A percentile compares a stretch with the other conserved stretches of the same genome.
Evolutionary conservation across 2,888 invertebrate genomes (phyloP).

Genomic region (Electrophaes corylata): DNA sequence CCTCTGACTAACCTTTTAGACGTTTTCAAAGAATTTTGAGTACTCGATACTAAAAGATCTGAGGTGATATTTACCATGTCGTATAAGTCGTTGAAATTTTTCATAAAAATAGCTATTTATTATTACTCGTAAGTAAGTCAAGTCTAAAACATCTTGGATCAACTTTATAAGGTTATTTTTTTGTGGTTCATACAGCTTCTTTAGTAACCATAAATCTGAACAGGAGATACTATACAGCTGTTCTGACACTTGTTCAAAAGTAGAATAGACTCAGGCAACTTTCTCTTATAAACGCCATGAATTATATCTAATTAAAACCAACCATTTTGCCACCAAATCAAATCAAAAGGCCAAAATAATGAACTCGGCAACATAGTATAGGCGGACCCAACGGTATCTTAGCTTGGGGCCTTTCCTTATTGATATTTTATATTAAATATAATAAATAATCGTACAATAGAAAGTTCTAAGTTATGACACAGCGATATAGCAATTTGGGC

Average conservation of each 20-base stretch:
- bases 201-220: neutral
- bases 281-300: conserved; percentile 21
- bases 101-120: no score
- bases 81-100: no score
- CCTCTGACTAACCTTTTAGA: no score
- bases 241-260: neutral
- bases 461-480: conserved; percentile 68
- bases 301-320: conserved; percentile 25
- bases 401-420: conserved; percentile 68
- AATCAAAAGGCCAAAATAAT: conserved; percentile 49
- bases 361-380: conserved; percentile 64
- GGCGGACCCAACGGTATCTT: conserved; percentile 61
- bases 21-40: no score
- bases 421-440: conserved; percentile 72
- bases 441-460: conserved; percentile 72
- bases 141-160: no score
- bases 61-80: no score
- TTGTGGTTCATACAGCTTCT: no score
- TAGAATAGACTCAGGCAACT: conserved; percentile 4
- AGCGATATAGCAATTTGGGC: conserved; percentile 77
- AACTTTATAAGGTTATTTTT: no score
- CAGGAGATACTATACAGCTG: neutral
- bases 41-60: no score
- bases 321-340: conserved; percentile 32
- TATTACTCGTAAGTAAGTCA: no score